Evolutionary conservation across 2,113 vertebrate species (phyloP).

Genomic region (Athene noctua): DNA sequence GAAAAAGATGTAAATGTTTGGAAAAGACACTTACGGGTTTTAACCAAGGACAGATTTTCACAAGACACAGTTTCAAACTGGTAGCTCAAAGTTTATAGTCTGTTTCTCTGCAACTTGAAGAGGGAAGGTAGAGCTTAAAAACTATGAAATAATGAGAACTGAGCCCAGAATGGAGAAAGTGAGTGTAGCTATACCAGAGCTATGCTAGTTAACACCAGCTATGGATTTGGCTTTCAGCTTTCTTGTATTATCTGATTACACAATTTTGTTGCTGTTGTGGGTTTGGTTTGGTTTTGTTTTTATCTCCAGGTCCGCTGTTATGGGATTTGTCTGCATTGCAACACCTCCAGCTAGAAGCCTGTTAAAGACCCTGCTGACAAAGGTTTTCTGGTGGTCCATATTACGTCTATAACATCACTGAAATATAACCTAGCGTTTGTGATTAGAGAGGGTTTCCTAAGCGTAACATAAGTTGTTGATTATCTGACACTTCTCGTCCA

Average conservation of each 20-base stretch:
- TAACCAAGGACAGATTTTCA: neutral
- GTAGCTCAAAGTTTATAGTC: neutral
- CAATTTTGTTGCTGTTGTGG: neutral
- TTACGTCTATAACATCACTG: neutral
- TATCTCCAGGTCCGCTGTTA: neutral
- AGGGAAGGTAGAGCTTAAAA: neutral
- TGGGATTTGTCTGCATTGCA: neutral
- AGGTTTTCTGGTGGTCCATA: neutral
- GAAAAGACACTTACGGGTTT: neutral
- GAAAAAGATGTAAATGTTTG: neutral
- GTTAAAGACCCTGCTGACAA: neutral
- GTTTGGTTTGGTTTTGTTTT: neutral
- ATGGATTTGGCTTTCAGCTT: neutral
- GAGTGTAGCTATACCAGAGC: neutral
- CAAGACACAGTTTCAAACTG: neutral
- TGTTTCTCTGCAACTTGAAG: neutral
- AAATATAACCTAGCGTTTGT: fast-evolving
- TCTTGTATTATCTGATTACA: neutral
- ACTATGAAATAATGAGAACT: neutral
- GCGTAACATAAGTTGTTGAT: fast-evolving
- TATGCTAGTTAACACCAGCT: neutral
- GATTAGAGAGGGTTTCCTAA: neutral
- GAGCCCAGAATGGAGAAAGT: neutral
- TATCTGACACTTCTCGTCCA: neutral
- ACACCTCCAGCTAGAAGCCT: neutral